Evolutionary conservation across 2,888 invertebrate species (phyloP).

Genomic region (Thalpophila matura): DNA sequence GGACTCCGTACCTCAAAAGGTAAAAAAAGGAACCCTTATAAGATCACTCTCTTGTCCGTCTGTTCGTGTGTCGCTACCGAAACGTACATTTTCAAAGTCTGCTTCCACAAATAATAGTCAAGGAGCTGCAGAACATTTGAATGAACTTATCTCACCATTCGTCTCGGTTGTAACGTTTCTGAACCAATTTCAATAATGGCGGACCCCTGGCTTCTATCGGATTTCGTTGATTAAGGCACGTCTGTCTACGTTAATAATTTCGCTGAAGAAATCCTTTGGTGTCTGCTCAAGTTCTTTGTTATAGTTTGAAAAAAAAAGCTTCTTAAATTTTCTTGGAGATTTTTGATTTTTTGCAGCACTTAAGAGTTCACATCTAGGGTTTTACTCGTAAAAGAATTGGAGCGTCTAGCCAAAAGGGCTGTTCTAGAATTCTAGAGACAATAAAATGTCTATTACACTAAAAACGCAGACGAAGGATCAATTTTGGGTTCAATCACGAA

Average conservation of each 20-base stretch:
- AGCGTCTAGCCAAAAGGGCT: slow-evolving; percentile 21
- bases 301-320: neutral
- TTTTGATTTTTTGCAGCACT: slow-evolving; percentile 10
- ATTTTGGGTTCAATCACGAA: slow-evolving; percentile 29
- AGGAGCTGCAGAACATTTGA: slow-evolving; percentile 4
- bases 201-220: slow-evolving; percentile 47
- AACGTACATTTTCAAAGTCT: neutral
- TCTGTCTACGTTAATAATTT: slow-evolving; percentile 49
- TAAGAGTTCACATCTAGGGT: slow-evolving; percentile 3
- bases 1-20: too few species aligned
- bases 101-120: slow-evolving; percentile 6
- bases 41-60: too few species aligned
- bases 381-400: slow-evolving; percentile 37
- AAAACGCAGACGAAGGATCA: slow-evolving; percentile 19
- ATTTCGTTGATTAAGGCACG: slow-evolving; percentile 63
- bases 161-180: slow-evolving; percentile 32
- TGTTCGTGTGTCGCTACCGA: too few species aligned
- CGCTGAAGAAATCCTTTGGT: slow-evolving; percentile 43
- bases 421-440: slow-evolving; percentile 24
- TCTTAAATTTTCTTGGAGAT: neutral
- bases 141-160: slow-evolving; percentile 53
- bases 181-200: slow-evolving; percentile 66
- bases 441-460: slow-evolving; percentile 37
- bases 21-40: too few species aligned
- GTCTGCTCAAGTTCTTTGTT: slow-evolving; percentile 13